Evolutionary conservation across 2,113 vertebrate genomes (phyloP).

Genomic region (Albula glossodonta): DNA sequence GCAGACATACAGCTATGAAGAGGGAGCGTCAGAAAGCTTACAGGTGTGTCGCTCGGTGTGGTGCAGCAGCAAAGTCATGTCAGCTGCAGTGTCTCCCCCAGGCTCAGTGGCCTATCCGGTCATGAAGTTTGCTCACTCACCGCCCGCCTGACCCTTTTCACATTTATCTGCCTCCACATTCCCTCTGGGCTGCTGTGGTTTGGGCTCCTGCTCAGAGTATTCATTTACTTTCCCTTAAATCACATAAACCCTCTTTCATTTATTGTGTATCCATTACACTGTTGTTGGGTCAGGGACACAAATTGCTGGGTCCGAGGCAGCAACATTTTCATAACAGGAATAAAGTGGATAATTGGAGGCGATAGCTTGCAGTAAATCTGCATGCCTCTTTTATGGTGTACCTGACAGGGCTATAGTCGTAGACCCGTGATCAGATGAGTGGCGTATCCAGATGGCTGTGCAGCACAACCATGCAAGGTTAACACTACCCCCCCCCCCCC

Average conservation of each 20-base stretch:
- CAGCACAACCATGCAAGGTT: not conserved
- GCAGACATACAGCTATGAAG: not conserved
- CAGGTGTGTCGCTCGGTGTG: not conserved
- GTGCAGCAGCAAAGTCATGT: not conserved
- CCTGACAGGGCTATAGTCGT: not conserved
- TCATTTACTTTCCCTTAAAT: not conserved
- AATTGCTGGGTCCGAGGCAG: too few species aligned
- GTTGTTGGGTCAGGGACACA: not conserved
- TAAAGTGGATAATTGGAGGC: not conserved
- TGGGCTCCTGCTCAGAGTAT: not conserved
- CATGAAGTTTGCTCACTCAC: not conserved
- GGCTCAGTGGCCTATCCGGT: not conserved
- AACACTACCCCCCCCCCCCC: not conserved
- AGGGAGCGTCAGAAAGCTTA: not conserved
- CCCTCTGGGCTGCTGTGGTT: not conserved
- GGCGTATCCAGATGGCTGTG: not conserved
- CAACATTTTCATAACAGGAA: not conserved
- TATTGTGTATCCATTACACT: not conserved
- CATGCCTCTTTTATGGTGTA: not conserved
- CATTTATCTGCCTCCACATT: not conserved
- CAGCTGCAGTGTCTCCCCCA: not conserved
- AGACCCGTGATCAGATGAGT: not conserved
- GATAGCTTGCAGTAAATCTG: not conserved
- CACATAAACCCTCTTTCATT: not conserved
- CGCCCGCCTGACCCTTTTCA: not conserved